These are phyloP conservation scores for Cryptosula pallasiana DNA, from an alignment of 2,888 invertebrate species.

Conservation along the genomic window DNA sequence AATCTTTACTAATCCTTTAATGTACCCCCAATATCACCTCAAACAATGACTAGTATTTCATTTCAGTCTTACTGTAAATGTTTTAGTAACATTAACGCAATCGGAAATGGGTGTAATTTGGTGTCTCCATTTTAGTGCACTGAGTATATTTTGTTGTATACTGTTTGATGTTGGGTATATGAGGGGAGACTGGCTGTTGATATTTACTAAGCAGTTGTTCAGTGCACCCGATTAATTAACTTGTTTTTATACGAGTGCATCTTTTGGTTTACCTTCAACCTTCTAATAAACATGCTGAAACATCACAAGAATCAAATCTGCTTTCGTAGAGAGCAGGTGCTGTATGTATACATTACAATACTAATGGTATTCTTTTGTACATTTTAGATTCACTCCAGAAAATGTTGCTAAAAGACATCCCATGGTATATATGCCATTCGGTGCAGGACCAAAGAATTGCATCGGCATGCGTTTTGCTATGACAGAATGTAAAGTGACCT, in stretches of 20 bases:
- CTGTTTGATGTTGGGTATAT: too few relatives aligned
- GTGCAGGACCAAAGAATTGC: conserved; percentile 24
- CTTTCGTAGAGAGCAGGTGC: too few relatives aligned
- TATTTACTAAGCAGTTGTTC: conserved; percentile 11
- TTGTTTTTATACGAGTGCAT: background rate
- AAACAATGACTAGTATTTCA: too few relatives aligned
- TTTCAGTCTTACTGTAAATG: too few relatives aligned
- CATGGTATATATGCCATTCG: conserved; percentile 26
- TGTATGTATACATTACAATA: too few relatives aligned
- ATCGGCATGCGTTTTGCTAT: conserved; percentile 25
- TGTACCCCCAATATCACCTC: too few relatives aligned
- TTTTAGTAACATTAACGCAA: too few relatives aligned
- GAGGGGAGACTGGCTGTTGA: too few relatives aligned
- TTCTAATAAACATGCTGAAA: background rate
- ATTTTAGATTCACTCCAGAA: conserved; percentile 20
- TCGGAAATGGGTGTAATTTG: too few relatives aligned
- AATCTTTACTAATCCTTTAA: background rate
- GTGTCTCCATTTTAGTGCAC: too few relatives aligned
- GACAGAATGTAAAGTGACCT: conserved; percentile 27
- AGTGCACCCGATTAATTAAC: conserved; percentile 10
- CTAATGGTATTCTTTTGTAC: background rate
- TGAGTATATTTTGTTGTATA: too few relatives aligned
- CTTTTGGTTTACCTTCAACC: background rate
- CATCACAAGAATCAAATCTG: too few relatives aligned
- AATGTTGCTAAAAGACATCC: conserved; percentile 22